phyloP scores from a whole-genome alignment of 2,113 vertebrate species.

The Pardalotus punctatus region DNA sequence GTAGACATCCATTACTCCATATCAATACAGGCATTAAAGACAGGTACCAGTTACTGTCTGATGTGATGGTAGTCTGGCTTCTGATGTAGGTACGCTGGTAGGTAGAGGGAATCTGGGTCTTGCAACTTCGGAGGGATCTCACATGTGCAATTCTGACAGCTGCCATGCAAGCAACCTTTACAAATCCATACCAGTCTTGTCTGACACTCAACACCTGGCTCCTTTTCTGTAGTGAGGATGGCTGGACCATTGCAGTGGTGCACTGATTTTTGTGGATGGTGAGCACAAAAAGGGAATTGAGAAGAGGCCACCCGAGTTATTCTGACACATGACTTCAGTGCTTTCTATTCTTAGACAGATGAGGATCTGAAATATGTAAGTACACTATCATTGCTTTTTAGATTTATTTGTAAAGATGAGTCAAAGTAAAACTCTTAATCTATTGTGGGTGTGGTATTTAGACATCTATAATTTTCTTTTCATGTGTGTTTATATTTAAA shows the following conservation, averaged over 20 bases:
- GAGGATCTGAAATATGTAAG: slow-evolving; percentile 58
- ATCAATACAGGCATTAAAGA: not conserved
- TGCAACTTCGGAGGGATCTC: not conserved
- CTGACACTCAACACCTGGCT: slow-evolving; percentile 44
- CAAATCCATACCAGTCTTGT: not conserved
- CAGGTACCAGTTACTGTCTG: not conserved
- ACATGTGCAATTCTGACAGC: not conserved
- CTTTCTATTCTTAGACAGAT: slow-evolving; percentile 33
- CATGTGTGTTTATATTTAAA: not conserved
- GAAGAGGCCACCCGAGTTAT: slow-evolving; percentile 11
- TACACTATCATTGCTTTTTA: not conserved
- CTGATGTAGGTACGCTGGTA: not conserved
- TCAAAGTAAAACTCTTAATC: not conserved
- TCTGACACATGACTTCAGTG: slow-evolving; percentile 34
- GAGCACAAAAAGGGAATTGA: slow-evolving; percentile 13
- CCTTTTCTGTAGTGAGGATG: slow-evolving; percentile 58
- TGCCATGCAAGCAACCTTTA: not conserved
- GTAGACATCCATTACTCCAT: not conserved
- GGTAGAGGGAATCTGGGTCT: not conserved
- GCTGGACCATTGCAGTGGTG: slow-evolving; percentile 27
- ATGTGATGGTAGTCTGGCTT: not conserved
- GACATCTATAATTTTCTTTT: not conserved
- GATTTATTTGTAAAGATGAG: not conserved
- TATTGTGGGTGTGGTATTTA: not conserved
- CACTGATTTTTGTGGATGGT: slow-evolving; percentile 54